Conservation (phyloP, 2,888 invertebrate genomes). For the Deroplatys truncata region DNA sequence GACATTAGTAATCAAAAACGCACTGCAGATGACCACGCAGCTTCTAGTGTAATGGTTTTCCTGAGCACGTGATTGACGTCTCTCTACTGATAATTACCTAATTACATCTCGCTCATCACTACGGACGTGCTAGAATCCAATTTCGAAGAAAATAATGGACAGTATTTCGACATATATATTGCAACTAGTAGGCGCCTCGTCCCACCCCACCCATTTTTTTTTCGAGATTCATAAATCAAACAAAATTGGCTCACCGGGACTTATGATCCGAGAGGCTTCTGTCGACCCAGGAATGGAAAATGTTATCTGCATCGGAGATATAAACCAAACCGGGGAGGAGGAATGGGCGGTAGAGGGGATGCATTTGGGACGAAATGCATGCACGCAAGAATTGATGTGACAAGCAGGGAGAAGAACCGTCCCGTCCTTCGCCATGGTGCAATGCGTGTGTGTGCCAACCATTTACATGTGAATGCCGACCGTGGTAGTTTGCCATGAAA, state of each 20-base stretch:
- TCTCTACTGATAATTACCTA: constrained; percentile 1
- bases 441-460: too few species aligned
- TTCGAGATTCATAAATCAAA: constrained; percentile 2
- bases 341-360: background rate
- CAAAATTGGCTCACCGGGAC: constrained; percentile 12
- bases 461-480: background rate
- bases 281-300: background rate
- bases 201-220: background rate
- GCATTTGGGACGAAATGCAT: background rate
- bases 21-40: background rate
- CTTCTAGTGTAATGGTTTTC: background rate
- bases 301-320: constrained; percentile 4
- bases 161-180: constrained; percentile 8
- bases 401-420: background rate
- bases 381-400: constrained; percentile 3
- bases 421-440: too few species aligned
- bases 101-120: background rate
- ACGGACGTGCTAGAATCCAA: constrained; percentile 4
- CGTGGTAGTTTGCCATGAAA: background rate
- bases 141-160: constrained; percentile 13
- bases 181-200: background rate
- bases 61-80: background rate
- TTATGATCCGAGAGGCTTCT: background rate
- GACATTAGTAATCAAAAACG: background rate
- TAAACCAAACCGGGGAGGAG: background rate